Percentiles rank a stretch among this genome's conserved stretches.
These are phyloP conservation scores for Gallinago solitaria DNA, from an alignment of 2,797 vertebrate species.

Conservation along the genomic window DNA sequence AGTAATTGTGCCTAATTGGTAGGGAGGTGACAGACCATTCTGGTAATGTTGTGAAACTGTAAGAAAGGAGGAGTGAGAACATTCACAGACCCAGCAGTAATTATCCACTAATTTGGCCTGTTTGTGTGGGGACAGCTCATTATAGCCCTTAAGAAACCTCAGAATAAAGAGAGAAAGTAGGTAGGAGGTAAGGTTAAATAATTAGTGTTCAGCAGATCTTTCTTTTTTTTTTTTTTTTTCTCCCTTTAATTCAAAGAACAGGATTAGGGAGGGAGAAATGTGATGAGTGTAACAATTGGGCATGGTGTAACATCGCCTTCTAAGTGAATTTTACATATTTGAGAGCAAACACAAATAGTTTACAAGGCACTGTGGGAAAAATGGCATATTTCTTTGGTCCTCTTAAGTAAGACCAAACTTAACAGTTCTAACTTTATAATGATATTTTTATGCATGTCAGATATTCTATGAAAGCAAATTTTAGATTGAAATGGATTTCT, in stretches of 20 bases:
- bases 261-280: conserved; percentile 86
- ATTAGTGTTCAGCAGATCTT: conserved; percentile 65
- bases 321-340: conserved; percentile 61
- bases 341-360: conserved; percentile 28
- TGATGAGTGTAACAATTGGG: conserved; percentile 86
- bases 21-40: conserved; percentile 96
- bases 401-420: conserved; percentile 13
- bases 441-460: background rate
- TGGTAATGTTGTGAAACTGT: conserved; percentile 89
- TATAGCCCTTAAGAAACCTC: conserved; percentile 92
- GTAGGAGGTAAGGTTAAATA: conserved; percentile 96
- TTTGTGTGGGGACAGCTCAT: conserved; percentile 99
- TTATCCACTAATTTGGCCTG: conserved; percentile 98
- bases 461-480: background rate
- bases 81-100: conserved; percentile 91
- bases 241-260: conserved; percentile 81
- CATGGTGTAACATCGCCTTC: conserved; percentile 43
- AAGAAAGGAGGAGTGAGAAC: conserved; percentile 86
- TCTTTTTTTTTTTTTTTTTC: conserved; percentile 63
- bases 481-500: background rate
- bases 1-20: conserved; percentile 99
- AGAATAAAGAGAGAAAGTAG: conserved; percentile 91
- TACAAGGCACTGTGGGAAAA: conserved; percentile 21
- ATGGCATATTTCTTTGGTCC: background rate
- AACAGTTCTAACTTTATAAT: conserved; percentile 32